A percentile compares a stretch with the other conserved stretches of the same genome.
phyloP scores from a whole-genome alignment of 1,140 invertebrate species.

The Laupala kohalensis region DNA sequence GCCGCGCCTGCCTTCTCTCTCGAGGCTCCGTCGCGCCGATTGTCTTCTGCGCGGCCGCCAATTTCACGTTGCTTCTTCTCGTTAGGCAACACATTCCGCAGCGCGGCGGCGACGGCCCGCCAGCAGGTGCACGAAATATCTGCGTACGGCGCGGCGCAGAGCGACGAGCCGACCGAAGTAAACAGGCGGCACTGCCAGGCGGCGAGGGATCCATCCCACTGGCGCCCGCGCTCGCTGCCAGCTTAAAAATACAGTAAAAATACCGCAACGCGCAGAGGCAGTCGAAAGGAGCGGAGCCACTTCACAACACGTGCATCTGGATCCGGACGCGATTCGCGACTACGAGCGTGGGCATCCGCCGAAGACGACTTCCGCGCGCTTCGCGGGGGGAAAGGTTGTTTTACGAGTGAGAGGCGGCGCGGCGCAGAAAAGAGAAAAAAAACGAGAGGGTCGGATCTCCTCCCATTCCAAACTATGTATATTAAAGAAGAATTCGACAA shows the following conservation, averaged over 20 bases:
- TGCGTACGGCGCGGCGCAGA: not conserved
- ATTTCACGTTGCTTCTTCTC: not conserved
- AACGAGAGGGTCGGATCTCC: not conserved
- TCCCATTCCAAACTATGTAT: not conserved
- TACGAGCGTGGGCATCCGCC: not conserved
- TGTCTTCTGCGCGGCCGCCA: not conserved
- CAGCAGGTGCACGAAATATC: not conserved
- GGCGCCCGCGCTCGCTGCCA: not conserved
- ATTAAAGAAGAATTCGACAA: not conserved
- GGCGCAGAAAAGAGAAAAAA: not conserved
- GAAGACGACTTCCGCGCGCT: not conserved
- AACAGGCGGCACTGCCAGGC: not conserved
- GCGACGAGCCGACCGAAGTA: not conserved
- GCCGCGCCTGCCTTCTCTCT: too few relatives aligned
- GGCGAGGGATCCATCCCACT: too few relatives aligned
- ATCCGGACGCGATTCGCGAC: not conserved
- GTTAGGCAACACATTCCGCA: not conserved
- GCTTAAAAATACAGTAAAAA: not conserved
- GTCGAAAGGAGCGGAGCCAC: too few relatives aligned
- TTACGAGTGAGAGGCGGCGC: not conserved
- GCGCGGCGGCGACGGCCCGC: too few relatives aligned
- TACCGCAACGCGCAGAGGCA: not conserved
- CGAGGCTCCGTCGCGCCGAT: not conserved
- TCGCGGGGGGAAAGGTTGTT: not conserved
- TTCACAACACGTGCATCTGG: not conserved